Base-by-base conservation (phyloP, 2,888 invertebrate genomes). In the Empis livida region DNA sequence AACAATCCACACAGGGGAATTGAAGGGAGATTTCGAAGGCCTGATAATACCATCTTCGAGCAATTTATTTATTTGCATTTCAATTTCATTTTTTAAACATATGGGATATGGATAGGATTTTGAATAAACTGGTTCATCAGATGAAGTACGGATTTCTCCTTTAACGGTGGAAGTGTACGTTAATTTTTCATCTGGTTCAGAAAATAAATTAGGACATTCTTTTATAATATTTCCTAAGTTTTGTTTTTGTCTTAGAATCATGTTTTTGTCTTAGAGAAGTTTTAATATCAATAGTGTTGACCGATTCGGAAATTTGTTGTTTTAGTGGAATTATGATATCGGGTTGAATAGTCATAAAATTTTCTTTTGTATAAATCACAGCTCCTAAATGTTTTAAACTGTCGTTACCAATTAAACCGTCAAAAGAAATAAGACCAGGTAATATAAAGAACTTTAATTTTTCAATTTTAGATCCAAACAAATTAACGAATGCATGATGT, bases 401-500 rank as follows among this genome's bases (percentile, higher is more conserved):
- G 15, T 39, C 39, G 16, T 39, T 39, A 10, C 39, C 39, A 17
- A 39, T 39, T 8, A 39, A 15, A 16, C 17, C 39, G 11, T 39
- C 39, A 39, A 39, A 39, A 15, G 39, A 39, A 15, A 6, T 16
- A 5, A 39, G 39, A 17, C 17, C 11, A 39, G 39, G 39, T 39
- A 39, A 17, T 5, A 39, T 39, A 17, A 41, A 41, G 23, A 41
- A 41, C 13, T 41, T 41, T n/a, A 41, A n/a, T 11, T 41, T 23
- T n/a, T n/a, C 10, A 11, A 14, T 63, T 35, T 55, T n/a, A n/a
- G 14, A 15, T 5, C 27, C 23, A 13, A 32, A 30, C 4, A 42
- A 11, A 32, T 30, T 31, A 11, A 42, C 13, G 8, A 31, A 14
- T 10, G 31, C 42, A 16, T 42, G 42, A 16, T 42, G 42, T 10